A percentile compares a stretch with the other conserved stretches of the same genome.
Conservation (phyloP, 2,113 vertebrate genomes). For the Rattus rattus region DNA sequence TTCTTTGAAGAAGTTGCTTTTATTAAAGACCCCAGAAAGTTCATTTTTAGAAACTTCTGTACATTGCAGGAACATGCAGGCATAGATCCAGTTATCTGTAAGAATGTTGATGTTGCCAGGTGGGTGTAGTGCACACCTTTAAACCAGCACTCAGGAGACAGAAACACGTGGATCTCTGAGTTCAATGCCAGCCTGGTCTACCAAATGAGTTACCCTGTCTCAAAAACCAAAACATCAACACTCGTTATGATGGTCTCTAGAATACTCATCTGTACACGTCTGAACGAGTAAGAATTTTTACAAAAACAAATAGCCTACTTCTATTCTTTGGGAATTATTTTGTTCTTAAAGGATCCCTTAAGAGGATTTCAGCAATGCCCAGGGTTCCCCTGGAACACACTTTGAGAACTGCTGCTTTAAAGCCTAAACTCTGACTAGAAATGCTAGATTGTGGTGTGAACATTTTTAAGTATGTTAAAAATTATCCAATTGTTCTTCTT, state of each 20-base stretch:
- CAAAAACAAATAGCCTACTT: neutral
- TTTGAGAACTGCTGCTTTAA: neutral
- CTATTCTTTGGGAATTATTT: neutral
- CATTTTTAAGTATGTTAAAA: neutral
- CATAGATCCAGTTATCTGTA: neutral
- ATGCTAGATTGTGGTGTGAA: neutral
- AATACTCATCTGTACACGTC: neutral
- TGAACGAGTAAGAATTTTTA: neutral
- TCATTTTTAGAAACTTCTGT: constrained; percentile 16
- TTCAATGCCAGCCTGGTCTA: no score
- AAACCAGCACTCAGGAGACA: no score
- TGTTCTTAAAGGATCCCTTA: neutral
- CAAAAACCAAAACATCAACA: neutral
- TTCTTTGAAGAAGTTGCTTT: neutral
- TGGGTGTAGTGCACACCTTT: no score
- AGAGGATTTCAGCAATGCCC: neutral
- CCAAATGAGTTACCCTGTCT: no score
- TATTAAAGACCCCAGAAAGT: neutral
- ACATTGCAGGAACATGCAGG: neutral
- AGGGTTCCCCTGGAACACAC: neutral
- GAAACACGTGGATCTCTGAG: no score
- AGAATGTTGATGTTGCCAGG: neutral
- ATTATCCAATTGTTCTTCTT: neutral
- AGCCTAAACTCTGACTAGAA: neutral
- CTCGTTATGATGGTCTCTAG: neutral